Conservation (phyloP, 2,888 invertebrate genomes). For the Idaea dimidiata region DNA sequence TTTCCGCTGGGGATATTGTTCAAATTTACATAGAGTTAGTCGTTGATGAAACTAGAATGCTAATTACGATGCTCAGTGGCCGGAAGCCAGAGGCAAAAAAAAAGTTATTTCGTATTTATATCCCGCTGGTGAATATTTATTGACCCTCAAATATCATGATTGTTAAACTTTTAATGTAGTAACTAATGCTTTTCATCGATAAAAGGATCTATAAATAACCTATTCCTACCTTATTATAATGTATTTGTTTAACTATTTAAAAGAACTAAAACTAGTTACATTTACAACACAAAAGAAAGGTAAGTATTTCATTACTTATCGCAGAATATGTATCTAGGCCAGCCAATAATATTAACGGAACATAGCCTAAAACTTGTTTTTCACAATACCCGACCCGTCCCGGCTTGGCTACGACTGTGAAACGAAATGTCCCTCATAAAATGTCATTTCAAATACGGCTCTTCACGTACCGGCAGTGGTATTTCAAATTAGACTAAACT, state of each 20-base stretch:
- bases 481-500: conserved; percentile 39
- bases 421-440: conserved; percentile 19
- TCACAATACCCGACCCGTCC: conserved; percentile 13
- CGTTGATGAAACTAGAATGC: conserved; percentile 23
- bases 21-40: conserved; percentile 36
- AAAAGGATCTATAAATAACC: background rate
- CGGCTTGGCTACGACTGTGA: conserved; percentile 12
- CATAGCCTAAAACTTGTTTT: conserved; percentile 15
- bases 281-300: background rate
- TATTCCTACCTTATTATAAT: background rate
- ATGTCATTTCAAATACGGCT: conserved; percentile 25
- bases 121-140: background rate
- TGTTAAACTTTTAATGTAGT: background rate
- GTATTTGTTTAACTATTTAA: background rate
- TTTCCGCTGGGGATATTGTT: conserved; percentile 31
- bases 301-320: background rate
- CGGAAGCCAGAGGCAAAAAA: conserved; percentile 21
- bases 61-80: conserved; percentile 15
- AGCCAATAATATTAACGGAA: conserved; percentile 15
- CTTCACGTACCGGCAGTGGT: conserved; percentile 29
- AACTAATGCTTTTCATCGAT: background rate
- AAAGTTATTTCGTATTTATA: background rate
- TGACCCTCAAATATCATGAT: background rate
- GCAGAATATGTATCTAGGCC: background rate
- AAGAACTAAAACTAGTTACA: background rate